A percentile compares a stretch with the other conserved stretches of the same genome.
phyloP scores from a whole-genome alignment of 2,888 invertebrate species.

The Heliconius ethilla region DNA sequence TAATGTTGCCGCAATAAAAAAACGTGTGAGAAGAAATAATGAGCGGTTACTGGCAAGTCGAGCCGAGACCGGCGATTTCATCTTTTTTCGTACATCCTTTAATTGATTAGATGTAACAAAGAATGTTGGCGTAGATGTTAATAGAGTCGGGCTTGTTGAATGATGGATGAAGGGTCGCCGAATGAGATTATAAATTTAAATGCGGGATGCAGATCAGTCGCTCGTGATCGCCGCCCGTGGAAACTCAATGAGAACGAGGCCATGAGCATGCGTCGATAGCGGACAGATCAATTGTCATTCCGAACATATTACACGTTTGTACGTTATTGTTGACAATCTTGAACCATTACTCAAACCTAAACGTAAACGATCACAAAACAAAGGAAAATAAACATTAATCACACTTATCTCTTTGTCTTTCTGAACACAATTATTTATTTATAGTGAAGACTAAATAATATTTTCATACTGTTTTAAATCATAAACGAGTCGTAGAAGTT shows the following conservation, averaged over 20 bases:
- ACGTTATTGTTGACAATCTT: slow-evolving; percentile 30
- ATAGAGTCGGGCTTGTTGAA: slow-evolving; percentile 59
- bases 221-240: slow-evolving; percentile 55
- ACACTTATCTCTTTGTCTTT: not conserved
- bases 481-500: not conserved
- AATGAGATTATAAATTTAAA: slow-evolving; percentile 76
- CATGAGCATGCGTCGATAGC: slow-evolving; percentile 60
- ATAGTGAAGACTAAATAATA: not conserved
- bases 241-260: slow-evolving; percentile 66
- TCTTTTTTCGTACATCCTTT: slow-evolving; percentile 69
- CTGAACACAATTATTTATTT: not conserved
- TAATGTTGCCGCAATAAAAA: slow-evolving; percentile 82
- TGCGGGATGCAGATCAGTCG: slow-evolving; percentile 69
- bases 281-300: slow-evolving; percentile 43
- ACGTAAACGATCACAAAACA: slow-evolving; percentile 15
- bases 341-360: slow-evolving; percentile 15
- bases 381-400: slow-evolving; percentile 13
- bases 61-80: slow-evolving; percentile 65
- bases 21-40: slow-evolving; percentile 81
- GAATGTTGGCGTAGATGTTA: slow-evolving; percentile 51
- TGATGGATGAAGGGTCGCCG: slow-evolving; percentile 72
- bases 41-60: slow-evolving; percentile 80
- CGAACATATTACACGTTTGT: slow-evolving; percentile 29
- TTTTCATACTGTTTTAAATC: not conserved
- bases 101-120: slow-evolving; percentile 74